Percentiles rank a stretch among this genome's conserved stretches.
Evolutionary conservation across 2,888 invertebrate species (phyloP).

Genomic region (Liopterus haemorrhoidalis): DNA sequence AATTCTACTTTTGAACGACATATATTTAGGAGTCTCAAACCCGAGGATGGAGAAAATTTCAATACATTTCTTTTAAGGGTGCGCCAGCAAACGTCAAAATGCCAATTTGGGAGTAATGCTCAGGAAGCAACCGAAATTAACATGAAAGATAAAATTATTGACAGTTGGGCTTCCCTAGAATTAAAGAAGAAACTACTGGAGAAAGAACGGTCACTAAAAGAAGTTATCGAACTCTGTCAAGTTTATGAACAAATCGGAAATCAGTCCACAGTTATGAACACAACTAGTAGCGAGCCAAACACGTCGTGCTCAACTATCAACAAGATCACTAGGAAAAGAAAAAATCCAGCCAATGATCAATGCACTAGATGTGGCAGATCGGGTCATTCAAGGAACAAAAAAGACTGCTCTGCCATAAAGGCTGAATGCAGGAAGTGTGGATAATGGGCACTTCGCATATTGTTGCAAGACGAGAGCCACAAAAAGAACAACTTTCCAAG

Average conservation of each 20-base stretch:
- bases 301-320: background rate
- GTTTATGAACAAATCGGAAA: constrained; percentile 47
- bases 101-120: constrained; percentile 29
- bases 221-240: constrained; percentile 19
- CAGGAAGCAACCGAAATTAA: constrained; percentile 14
- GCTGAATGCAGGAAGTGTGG: constrained; percentile 25
- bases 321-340: background rate
- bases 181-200: constrained; percentile 16
- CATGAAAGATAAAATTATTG: constrained; percentile 14
- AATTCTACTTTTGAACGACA: constrained; percentile 38
- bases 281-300: background rate
- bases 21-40: constrained; percentile 34
- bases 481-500: no score
- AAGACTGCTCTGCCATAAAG: constrained; percentile 20
- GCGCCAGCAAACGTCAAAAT: constrained; percentile 36
- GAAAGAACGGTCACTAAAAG: constrained; percentile 13
- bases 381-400: constrained; percentile 6
- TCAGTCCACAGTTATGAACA: constrained; percentile 49
- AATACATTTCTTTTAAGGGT: constrained; percentile 34
- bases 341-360: background rate
- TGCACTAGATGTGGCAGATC: constrained; percentile 22
- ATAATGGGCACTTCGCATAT: constrained; percentile 22
- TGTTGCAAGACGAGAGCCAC: constrained; percentile 20
- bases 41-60: constrained; percentile 34
- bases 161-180: constrained; percentile 15